Evolutionary conservation across 2,113 vertebrate species (phyloP).

Genomic region (Macquaria ambigua): DNA sequence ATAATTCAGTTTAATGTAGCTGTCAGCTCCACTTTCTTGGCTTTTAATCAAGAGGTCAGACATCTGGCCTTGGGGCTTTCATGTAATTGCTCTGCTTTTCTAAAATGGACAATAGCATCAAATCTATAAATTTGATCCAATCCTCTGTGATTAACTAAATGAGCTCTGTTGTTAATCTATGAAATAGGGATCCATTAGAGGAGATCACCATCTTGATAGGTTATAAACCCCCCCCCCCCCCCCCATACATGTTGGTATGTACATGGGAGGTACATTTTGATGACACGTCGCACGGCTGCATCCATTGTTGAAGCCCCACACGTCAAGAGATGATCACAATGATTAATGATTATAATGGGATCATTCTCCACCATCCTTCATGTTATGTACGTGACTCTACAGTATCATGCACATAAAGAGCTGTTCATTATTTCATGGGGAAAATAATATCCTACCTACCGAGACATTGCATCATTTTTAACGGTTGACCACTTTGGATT

Average conservation of each 20-base stretch:
- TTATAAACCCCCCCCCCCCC: slow-evolving; percentile 22
- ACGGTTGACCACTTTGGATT: not conserved
- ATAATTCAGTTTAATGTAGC: slow-evolving; percentile 46
- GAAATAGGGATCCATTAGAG: slow-evolving; percentile 59
- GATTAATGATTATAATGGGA: slow-evolving; percentile 36
- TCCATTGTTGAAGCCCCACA: slow-evolving; percentile 32
- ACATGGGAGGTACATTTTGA: slow-evolving; percentile 21
- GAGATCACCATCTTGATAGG: slow-evolving; percentile 35
- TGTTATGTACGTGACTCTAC: not conserved
- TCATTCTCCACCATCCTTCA: not conserved
- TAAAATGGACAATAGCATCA: slow-evolving; percentile 53
- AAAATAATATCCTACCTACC: not conserved
- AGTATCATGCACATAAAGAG: not conserved
- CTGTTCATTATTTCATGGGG: not conserved
- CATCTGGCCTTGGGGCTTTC: slow-evolving; percentile 48
- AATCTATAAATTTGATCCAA: slow-evolving; percentile 58
- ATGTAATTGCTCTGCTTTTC: slow-evolving; percentile 49
- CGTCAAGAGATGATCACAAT: slow-evolving; percentile 37
- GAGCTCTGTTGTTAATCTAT: slow-evolving; percentile 65
- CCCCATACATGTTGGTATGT: not conserved
- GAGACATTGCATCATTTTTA: not conserved
- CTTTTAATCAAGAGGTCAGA: slow-evolving; percentile 49
- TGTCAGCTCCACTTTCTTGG: slow-evolving; percentile 35
- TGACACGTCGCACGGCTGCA: not conserved
- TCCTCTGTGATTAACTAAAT: slow-evolving; percentile 67